Evolutionary conservation across 2,113 vertebrate genomes (phyloP), one percentile per base, ranked within the genome.

Genomic region (Sinocyclocheilus anshuiensis): DNA sequence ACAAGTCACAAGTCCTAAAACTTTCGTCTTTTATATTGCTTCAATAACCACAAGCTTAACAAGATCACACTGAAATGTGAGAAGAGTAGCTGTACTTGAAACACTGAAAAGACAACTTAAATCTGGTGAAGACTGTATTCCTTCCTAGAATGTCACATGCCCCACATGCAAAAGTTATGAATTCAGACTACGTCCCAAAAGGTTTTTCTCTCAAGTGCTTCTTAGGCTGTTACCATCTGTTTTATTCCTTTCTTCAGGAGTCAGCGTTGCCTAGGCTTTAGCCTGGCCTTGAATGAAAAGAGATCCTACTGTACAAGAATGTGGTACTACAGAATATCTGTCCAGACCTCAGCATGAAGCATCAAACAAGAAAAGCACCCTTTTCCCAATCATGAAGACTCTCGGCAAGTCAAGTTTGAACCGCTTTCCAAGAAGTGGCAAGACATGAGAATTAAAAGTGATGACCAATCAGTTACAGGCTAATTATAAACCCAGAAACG

Each of bases 381-480:
- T 63, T 20, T 82, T 79, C 36, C 29, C 22, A 63, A 81, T 77
- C 29, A 83, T 3, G 77, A 90, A 80, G 88, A 89, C 86, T 81
- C 77, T 12, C 48, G 85, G 86, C 84, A 82, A 85, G 77, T 89
- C 85, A 80, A 24, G 85, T 85, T 87, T 88, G 92, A 93, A 93
- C 92, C 89, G 84, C 24, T 72, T 86, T 89, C 84, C 12, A 80
- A 86, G 87, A 92, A 89, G 90, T 92, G 93, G 93, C 92, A 93
- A 83, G 86, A 91, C 92, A 92, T 94, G 93, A 93, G 33, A 92
- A 93, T 87, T 89, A 78, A 91, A 91, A 91, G 88, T 84, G 86
- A 74, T 88, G 89, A 93, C 86, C 86, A 61, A 87, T 84, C 85
- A 86, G 86, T 89, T 77, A 45, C 81, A 57, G 20, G 79, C 90